Base-by-base conservation (phyloP, 1,140 invertebrate species). In the Melitaea cinxia region DNA sequence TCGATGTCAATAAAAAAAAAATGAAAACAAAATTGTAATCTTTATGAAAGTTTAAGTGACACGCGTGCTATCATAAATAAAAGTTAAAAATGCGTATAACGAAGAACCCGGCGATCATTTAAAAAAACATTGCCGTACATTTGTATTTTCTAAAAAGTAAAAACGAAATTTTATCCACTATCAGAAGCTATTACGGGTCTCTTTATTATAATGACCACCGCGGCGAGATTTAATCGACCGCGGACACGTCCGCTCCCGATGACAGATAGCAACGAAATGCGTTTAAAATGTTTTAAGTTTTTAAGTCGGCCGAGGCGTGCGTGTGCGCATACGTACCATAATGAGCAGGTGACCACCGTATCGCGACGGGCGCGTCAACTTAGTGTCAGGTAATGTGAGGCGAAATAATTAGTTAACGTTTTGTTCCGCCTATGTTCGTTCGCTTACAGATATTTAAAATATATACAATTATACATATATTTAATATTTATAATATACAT, bases 181-280 rank as follows among this genome's bases (percentile, higher is more conserved):
- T 65, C 82, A 52, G 62, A 57, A 52, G 69, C 75, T 83, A 83
- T 82, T 82, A 83, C 76, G 69, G 66, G 71, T 73, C 60, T 77
- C 19, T 47, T 83, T 85, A 84, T 82, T 83, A 81, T 85, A 85
- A 85, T 85, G 83, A 70, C 78, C 83, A 81, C 82, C 82, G 78
- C 72, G 78, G 72, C 65, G 72, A 82, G 85, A 85, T 85, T 82
- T 84, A 84, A 88, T 88, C 85, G 82, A 10, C 56, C 64, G 56
- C 56, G 68, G 73, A 73, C 72, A 73, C 82, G 83, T 81, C 77
- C 70, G 79, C 78, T 65, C 76, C 64, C 78, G 85, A 88, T 88
- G 85, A 88, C 83, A 84, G 85, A 88, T 88, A 88, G 74, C 72
- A 68, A 73, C 69, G 73, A 74, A 86, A 78, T 83, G 78, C 78